These are phyloP conservation scores for Polymixis flavicincta DNA, from an alignment of 2,888 invertebrate genomes.

Conservation along the genomic window DNA sequence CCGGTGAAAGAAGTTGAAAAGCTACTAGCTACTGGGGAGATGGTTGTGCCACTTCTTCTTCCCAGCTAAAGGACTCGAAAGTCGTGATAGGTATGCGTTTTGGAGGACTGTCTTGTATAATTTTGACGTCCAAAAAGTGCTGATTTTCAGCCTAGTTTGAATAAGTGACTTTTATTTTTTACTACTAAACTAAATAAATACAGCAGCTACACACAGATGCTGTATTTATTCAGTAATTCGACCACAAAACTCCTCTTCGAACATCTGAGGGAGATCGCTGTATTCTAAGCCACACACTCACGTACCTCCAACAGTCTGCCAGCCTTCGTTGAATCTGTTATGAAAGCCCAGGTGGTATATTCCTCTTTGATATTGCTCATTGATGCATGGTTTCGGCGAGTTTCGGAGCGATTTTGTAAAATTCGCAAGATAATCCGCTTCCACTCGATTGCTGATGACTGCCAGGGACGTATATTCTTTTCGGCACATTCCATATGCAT, in stretches of 20 bases:
- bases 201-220: too few species aligned
- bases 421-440: constrained; percentile 41
- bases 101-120: constrained; percentile 57
- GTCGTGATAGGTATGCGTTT: constrained; percentile 52
- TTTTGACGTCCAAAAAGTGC: constrained; percentile 13
- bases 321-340: constrained; percentile 64
- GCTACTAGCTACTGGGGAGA: background rate
- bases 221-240: background rate
- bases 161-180: too few species aligned
- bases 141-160: too few species aligned
- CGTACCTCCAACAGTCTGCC: constrained; percentile 76
- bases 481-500: constrained; percentile 76
- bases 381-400: background rate
- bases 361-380: constrained; percentile 38
- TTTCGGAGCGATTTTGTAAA: constrained; percentile 8
- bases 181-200: too few species aligned
- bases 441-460: constrained; percentile 70
- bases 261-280: background rate
- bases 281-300: background rate
- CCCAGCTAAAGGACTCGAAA: background rate
- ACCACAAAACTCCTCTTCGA: background rate
- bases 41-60: too few species aligned
- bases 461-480: constrained; percentile 69
- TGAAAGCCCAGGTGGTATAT: constrained; percentile 71
- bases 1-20: background rate